Evolutionary conservation across 2,888 invertebrate genomes (phyloP), one percentile per base, ranked within the genome.

Genomic region (Drosophila mimica): DNA sequence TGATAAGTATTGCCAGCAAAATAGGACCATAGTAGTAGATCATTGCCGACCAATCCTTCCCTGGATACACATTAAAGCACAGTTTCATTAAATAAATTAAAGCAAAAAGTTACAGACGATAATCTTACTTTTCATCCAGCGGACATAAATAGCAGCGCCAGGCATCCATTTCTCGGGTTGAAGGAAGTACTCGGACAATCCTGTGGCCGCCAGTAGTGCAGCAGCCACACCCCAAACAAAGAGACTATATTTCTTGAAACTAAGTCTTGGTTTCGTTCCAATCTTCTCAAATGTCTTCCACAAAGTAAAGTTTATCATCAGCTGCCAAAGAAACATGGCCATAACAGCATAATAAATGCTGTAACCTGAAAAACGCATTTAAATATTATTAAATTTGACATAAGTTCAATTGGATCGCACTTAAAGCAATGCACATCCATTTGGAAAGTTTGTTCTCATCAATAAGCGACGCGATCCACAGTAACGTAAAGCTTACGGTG

Each of bases 241-340:
- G 3, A 85, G 31, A 1, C 88, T 88, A 62, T 89, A 89, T 9
- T 83, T 53, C 0, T 67, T 48, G 49, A 91, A 91, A 13, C 7
- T 76, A 1, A 4, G 0, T 34, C 0, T 0, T 1, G 7, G 13
- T n/a, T 0, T 34, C 13, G 13, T 4, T 4, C 40, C 46, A 79
- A 81, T 17, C 0, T 30, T 28, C 2, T 7, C 36, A 11, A 90
- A 76, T 54, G 67, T 81, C 94, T 96, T 95, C 96, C 96, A 97
- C 87, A 97, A 95, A 90, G 96, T 96, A 91, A 96, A 95, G 92
- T 97, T 97, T 94, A 97, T 97, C n/a, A 96, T 95, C 90, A 96
- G 96, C 83, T 97, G 94, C 97, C 97, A 97, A 92, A 96, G 96
- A 94, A 97, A 97, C 79, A 96, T 96, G 34, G 95, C 95, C 93